Evolutionary conservation across 2,113 vertebrate genomes (phyloP), one percentile per base, ranked within the genome.

Genomic region (Pundamilia nyererei): DNA sequence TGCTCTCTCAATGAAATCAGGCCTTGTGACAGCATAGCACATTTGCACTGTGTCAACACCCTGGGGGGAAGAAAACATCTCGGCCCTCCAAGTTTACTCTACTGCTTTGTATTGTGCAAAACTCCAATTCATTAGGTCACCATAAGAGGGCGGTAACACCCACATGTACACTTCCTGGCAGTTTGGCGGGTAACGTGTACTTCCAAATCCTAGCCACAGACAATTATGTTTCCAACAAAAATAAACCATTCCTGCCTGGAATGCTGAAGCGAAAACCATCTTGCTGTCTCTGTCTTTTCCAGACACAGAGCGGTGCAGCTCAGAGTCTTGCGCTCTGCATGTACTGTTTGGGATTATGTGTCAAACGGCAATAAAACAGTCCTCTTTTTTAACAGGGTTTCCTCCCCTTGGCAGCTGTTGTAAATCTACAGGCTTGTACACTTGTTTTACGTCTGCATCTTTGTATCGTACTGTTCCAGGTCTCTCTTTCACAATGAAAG

Each of bases 191-290:
- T 92, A 90, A 93, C 93, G 83, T 92, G 90, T 86, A 83, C 92
- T 90, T 95, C 93, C 92, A 95, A 95, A 93, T 82, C 84, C 85
- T 90, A 85, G 94, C 95, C 95, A 96, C 94, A 96, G 95, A 96
- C 96, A 96, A 93, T 95, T 95, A 93, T 93, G 89, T 90, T 96
- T 96, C 95, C 95, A 96, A 90, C 91, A 80, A 96, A 96, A 96
- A 96, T 94, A 96, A 96, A 95, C 94, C 91, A 82, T 93, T 93
- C 90, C 90, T 86, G 91, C 90, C 91, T 94, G 94, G 95, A 96
- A 95, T 96, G 93, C 91, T 91, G 89, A 84, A 93, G 90, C 55
- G 14, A 92, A 77, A 96, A 93, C 93, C 93, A 91, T 94, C 92
- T 81, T 77, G 62, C 86, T 80, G 86, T 86, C 87, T 90, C 87